A percentile compares a stretch with the other conserved stretches of the same genome.
Evolutionary conservation across 1,140 invertebrate species (phyloP).

Genomic region (Argopecten irradians): DNA sequence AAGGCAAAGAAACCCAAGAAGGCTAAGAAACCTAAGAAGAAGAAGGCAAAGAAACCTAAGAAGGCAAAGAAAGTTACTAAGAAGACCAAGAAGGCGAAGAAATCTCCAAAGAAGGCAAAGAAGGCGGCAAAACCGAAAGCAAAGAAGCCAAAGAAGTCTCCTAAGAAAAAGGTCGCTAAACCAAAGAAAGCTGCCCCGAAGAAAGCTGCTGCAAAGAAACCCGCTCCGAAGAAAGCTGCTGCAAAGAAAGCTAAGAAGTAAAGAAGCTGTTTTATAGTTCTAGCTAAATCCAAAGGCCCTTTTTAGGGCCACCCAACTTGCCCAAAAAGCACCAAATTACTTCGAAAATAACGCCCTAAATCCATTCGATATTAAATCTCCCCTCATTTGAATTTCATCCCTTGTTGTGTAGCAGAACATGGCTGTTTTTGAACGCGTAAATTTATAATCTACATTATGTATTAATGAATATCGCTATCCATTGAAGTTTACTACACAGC

Average conservation of each 20-base stretch:
- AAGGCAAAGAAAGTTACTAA: conserved; percentile 24
- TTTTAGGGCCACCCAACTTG: conserved; percentile 39
- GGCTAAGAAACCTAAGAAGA: conserved; percentile 35
- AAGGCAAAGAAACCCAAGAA: conserved; percentile 38
- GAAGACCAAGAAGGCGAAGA: conserved; percentile 34
- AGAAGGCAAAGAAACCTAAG: conserved; percentile 35
- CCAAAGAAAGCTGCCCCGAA: conserved; percentile 34
- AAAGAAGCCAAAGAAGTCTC: conserved; percentile 27
- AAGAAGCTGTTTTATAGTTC: neutral
- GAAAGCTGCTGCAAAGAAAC: conserved; percentile 34
- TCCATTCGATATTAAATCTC: too few species aligned
- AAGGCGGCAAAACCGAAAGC: conserved; percentile 24
- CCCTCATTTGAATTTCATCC: too few species aligned
- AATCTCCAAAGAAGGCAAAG: conserved; percentile 31
- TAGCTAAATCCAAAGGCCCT: conserved; percentile 30
- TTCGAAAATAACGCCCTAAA: too few species aligned
- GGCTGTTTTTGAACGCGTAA: too few species aligned
- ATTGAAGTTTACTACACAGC: too few species aligned
- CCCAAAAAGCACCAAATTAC: neutral
- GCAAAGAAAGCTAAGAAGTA: neutral
- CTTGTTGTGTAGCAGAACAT: too few species aligned
- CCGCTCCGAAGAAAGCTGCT: neutral
- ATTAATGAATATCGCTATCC: too few species aligned
- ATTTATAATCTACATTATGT: too few species aligned
- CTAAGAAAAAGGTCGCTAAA: conserved; percentile 26